Conservation (phyloP, 2,797 vertebrate species). For the Emydoidea blandingii region DNA sequence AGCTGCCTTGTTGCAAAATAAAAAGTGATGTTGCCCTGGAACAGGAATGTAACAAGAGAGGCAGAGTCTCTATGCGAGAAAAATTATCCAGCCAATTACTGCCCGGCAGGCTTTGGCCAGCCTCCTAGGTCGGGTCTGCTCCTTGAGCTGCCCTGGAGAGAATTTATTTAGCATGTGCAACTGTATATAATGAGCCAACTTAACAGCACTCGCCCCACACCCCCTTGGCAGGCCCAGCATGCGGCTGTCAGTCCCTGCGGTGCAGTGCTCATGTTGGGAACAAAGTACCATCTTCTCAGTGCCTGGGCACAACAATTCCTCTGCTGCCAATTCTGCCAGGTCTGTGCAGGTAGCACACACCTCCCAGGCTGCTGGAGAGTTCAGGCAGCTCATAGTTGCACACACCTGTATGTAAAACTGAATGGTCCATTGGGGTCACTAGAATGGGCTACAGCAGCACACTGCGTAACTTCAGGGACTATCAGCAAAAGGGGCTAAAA, state of each 20-base stretch:
- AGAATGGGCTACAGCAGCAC: fast-evolving
- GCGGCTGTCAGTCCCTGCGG: neutral
- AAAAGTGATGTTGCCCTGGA: neutral
- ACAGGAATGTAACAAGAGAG: neutral
- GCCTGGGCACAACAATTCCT: neutral
- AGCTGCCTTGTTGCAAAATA: neutral
- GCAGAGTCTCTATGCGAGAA: neutral
- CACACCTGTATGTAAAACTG: neutral
- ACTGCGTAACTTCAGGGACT: neutral
- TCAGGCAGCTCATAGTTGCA: neutral
- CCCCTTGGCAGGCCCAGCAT: neutral
- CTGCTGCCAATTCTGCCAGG: neutral
- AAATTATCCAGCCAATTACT: fast-evolving
- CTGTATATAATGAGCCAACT: neutral
- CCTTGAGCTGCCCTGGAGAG: neutral
- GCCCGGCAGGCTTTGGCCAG: neutral
- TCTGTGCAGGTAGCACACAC: fast-evolving
- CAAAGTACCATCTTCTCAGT: fast-evolving
- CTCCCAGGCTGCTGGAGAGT: fast-evolving
- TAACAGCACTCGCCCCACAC: neutral
- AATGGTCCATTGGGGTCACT: fast-evolving
- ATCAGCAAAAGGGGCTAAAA: fast-evolving
- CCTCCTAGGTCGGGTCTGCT: too few relatives aligned
- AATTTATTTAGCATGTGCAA: too few relatives aligned
- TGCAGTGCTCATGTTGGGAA: fast-evolving